phyloP scores from a whole-genome alignment of 2,888 invertebrate species.

The Micoletzkya japonica region DNA sequence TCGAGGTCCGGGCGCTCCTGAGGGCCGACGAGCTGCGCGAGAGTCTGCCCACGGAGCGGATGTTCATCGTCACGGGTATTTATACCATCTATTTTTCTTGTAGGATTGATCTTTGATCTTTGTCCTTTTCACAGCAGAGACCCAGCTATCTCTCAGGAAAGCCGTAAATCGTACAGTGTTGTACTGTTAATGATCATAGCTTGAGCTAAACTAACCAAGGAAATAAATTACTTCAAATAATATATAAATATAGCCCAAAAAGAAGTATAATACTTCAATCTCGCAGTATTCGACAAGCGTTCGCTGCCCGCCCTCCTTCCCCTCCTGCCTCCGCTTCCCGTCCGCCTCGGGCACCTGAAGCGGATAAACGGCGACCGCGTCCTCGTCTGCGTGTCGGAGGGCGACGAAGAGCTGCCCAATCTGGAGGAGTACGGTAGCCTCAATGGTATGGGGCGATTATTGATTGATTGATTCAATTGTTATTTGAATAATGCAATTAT shows the following conservation, averaged over 20 bases:
- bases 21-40: background rate
- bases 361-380: conserved; percentile 16
- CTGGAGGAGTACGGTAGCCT: conserved; percentile 25
- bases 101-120: no score
- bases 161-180: no score
- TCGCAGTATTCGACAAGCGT: conserved; percentile 3
- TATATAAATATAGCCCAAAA: no score
- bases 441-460: conserved; percentile 6
- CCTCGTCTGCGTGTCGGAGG: background rate
- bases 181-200: no score
- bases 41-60: conserved; percentile 7
- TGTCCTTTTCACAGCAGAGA: no score
- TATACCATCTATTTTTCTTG: background rate
- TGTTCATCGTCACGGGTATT: conserved; percentile 11
- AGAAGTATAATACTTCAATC: background rate
- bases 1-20: conserved; percentile 1
- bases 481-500: background rate
- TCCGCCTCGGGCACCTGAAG: conserved; percentile 11
- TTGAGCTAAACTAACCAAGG: no score
- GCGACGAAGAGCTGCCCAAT: conserved; percentile 17
- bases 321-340: conserved; percentile 21
- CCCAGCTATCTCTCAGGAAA: no score
- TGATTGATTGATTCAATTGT: background rate
- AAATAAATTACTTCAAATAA: no score
- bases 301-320: conserved; percentile 11